Evolutionary conservation across 2,113 vertebrate genomes (phyloP), one percentile per base, ranked within the genome.

Genomic region (Herpailurus yagouaroundi): DNA sequence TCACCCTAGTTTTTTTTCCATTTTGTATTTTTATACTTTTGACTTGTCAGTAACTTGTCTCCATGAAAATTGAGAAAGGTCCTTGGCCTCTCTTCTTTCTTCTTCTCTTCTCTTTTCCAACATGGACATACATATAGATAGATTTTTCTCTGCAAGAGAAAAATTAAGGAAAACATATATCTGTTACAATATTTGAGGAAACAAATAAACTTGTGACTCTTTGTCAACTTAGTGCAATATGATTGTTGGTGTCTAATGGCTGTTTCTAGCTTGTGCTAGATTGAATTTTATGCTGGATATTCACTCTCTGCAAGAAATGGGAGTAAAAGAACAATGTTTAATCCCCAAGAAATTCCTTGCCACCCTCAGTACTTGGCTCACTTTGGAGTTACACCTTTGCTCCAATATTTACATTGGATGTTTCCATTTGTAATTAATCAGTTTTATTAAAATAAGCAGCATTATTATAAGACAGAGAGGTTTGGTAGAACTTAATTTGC

Each of bases 331-430:
- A 52, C 1, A n/a, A 21, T 79, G 13, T 19, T 19, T 69, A 18
- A 77, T 81, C 8, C 4, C 4, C 1, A 92, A 12, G 27, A 69
- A n/a, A 31, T 66, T 76, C 29, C 36, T 69, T 95, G 18, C 13
- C 21, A 87, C 3, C 33, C 2, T 41, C n/a, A 1, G 1, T 41
- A 19, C 2, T 14, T 31, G 27, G 2, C 2, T 2, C 18, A 52
- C 15, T 52, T 77, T 21, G 55, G 16, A 33, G 41, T 74, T 41
- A 77, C 0, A 76, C 5, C 6, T 48, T 74, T 60, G 12, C n/a
- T 12, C 8, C 3, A 52, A 15, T 15, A 23, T 68, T 81, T 92
- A 25, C 7, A 29, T 13, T 36, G 41, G 33, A 9, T 31, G 80
- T 45, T 93, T 50, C 15, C 71, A 15, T 64, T 76, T 85, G 57